Evolutionary conservation across 2,797 vertebrate genomes (phyloP).

Genomic region (Galagoides demidoff): DNA sequence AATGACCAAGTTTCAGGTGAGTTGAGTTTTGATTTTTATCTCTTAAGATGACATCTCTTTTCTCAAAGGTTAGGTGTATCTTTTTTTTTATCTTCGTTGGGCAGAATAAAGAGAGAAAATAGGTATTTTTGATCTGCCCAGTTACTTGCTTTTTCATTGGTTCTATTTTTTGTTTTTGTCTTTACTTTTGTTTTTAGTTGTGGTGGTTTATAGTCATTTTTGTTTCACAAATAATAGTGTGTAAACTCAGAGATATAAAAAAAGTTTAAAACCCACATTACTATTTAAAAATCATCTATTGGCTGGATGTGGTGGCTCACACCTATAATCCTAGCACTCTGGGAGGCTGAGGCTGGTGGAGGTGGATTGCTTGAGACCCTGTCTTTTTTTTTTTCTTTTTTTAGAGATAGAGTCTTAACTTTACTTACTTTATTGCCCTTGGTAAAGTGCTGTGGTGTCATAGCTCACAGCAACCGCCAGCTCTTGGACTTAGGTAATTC

Average conservation of each 20-base stretch:
- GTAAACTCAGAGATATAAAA: not conserved
- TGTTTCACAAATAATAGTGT: not conserved
- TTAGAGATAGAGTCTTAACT: no score
- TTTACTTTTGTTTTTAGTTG: not conserved
- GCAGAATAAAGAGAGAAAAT: not conserved
- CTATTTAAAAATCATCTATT: not conserved
- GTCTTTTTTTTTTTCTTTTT: no score
- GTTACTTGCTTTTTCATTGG: not conserved
- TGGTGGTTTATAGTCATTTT: not conserved
- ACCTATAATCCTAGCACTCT: no score
- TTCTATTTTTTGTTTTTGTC: not conserved
- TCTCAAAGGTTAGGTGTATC: not conserved
- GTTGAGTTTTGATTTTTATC: not conserved
- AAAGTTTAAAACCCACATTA: not conserved
- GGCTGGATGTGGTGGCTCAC: no score
- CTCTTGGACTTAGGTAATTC: no score
- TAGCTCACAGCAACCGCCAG: no score
- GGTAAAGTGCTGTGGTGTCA: no score
- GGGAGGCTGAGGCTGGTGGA: no score
- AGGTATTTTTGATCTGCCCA: not conserved
- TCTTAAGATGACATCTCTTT: not conserved
- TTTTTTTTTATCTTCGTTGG: not conserved
- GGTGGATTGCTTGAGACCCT: no score
- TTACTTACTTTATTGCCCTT: no score
- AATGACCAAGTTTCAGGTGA: conserved; percentile 40